Conservation (phyloP, 2,797 vertebrate species). For the Darevskia mixta region DNA sequence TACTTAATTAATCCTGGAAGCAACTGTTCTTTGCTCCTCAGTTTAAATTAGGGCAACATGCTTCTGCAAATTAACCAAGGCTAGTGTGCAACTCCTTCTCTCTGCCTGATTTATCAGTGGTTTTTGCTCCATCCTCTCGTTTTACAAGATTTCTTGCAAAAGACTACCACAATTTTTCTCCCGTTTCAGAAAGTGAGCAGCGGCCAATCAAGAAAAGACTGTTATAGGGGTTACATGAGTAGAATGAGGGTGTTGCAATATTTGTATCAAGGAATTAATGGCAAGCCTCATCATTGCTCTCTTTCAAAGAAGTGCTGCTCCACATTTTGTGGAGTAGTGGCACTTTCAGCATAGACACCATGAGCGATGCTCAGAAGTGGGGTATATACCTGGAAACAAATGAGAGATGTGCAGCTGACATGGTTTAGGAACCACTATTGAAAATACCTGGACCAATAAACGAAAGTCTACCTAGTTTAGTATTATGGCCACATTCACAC, state of each 20-base stretch:
- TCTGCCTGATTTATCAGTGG: not conserved
- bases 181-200: slow-evolving; percentile 10
- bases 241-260: not conserved
- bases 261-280: not conserved
- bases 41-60: slow-evolving; percentile 3
- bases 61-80: slow-evolving; percentile 27
- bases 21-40: not conserved
- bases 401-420: not conserved
- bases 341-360: not conserved
- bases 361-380: not conserved
- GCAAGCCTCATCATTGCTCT: not conserved
- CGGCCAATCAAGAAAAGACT: slow-evolving; percentile 15
- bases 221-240: not conserved
- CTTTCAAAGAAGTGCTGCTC: not conserved
- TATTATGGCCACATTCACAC: not conserved
- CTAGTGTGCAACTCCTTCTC: slow-evolving; percentile 28
- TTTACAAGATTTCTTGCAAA: slow-evolving; percentile 4
- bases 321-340: not conserved
- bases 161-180: slow-evolving; percentile 4
- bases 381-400: not conserved
- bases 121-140: not conserved
- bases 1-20: slow-evolving; percentile 10
- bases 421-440: not conserved
- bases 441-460: not conserved
- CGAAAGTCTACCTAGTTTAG: not conserved